phyloP scores from a whole-genome alignment of 2,888 invertebrate species.

The Pyrrhia umbra region DNA sequence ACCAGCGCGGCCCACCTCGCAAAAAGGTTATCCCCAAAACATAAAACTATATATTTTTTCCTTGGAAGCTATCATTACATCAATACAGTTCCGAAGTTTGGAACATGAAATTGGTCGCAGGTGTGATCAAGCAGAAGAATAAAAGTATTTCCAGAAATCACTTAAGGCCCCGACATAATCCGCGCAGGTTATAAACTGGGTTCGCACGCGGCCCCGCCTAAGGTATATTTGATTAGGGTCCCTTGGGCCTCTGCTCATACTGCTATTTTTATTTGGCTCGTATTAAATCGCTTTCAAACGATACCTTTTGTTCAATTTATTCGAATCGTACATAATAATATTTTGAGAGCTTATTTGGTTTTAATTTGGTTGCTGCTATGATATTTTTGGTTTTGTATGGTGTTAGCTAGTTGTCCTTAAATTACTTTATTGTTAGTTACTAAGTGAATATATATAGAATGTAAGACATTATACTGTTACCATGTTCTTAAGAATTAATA shows the following conservation, averaged over 20 bases:
- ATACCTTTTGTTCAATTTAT: constrained; percentile 67
- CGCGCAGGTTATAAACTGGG: constrained; percentile 75
- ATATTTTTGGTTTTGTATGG: no score
- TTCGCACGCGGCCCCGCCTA: constrained; percentile 73
- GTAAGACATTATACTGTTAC: no score
- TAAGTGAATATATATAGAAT: no score
- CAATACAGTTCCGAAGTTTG: constrained; percentile 28
- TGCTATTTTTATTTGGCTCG: constrained; percentile 81
- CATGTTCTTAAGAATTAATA: no score
- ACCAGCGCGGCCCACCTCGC: constrained; percentile 7
- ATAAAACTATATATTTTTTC: constrained; percentile 43
- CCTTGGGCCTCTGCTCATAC: constrained; percentile 74
- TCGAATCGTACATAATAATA: constrained; percentile 38
- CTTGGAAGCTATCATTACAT: constrained; percentile 41
- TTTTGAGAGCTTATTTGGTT: constrained; percentile 49
- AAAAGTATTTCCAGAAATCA: constrained; percentile 72
- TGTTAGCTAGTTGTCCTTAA: no score
- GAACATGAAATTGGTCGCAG: constrained; percentile 58
- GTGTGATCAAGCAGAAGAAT: constrained; percentile 59
- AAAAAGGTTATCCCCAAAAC: constrained; percentile 28
- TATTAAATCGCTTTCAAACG: constrained; percentile 84
- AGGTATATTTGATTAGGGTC: constrained; percentile 87
- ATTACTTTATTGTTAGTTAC: no score
- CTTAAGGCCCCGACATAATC: constrained; percentile 77
- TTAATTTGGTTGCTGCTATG: constrained; percentile 35